Conservation (phyloP, 2,888 invertebrate species). For the Diaphora mendica region DNA sequence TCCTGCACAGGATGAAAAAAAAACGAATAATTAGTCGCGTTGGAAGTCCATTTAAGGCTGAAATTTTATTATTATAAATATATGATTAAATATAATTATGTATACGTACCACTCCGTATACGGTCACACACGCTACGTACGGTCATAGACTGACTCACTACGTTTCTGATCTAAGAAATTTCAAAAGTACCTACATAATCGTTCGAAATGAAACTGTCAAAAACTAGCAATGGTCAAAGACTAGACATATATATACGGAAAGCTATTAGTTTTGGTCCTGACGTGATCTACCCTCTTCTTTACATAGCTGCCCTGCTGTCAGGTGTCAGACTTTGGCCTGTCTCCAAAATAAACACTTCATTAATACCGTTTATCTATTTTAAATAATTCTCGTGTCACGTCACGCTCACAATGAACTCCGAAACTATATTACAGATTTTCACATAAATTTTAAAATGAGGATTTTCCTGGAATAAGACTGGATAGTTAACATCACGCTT, state of each 20-base stretch:
- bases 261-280: background rate
- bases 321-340: background rate
- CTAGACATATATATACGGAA: background rate
- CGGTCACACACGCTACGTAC: background rate
- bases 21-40: background rate
- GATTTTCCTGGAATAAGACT: too few relatives aligned
- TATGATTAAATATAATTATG: background rate
- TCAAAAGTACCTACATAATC: background rate
- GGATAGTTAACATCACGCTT: too few relatives aligned
- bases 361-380: too few relatives aligned
- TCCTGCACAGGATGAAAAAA: background rate
- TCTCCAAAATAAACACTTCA: background rate
- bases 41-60: background rate
- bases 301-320: background rate
- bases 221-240: background rate
- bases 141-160: background rate
- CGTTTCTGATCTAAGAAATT: background rate
- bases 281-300: background rate
- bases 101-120: background rate
- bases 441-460: too few relatives aligned
- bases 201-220: background rate
- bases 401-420: too few relatives aligned
- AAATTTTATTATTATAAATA: background rate
- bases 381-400: too few relatives aligned
- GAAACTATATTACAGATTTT: too few relatives aligned